Evolutionary conservation across 2,797 vertebrate genomes (phyloP), one percentile per base, ranked within the genome.

Genomic region (Leucoraja ocellata): DNA sequence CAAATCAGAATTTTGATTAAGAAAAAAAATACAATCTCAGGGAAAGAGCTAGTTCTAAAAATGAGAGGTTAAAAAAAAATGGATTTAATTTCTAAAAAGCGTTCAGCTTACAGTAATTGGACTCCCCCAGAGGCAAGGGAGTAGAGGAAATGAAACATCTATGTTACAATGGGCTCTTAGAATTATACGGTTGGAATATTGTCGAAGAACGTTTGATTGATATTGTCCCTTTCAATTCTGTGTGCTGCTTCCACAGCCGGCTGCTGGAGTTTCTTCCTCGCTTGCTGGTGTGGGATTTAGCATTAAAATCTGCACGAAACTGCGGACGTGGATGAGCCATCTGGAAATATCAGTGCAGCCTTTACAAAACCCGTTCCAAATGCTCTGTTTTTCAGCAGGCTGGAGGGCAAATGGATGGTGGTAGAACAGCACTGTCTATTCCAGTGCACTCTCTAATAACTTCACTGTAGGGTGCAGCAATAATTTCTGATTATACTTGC

Each of bases 401-500:
- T 21, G 63, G 84, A 10, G 16, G 84, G 10, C 16, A 68, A 21
- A 32, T 32, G 32, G 16, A 8, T 36, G 18, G n/a, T 2, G 9
- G 14, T 65, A 8, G 6, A 88, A 18, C 63, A 21, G 61, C 10
- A n/a, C 61, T 68, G 63, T 68, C 63, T 68, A 63, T 88, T 88
- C 32, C 16, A 65, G 61, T 88, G 65, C 84, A 36, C n/a, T 88
- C 84, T 65, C n/a, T 36, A 88, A 88, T 88, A 88, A 88, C 16
- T 88, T 68, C 84, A 88, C 63, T 68, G 84, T 65, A 65, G 65
- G 32, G 63, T 18, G 14, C 4, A 68, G 63, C 61, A 88, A 32
- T 88, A 68, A 68, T 36, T 88, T 65, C 68, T 88, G 61, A 88
- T 88, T 88, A 88, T 36, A 36, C 84, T 65, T 14, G 10, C 10